These are phyloP conservation scores for Carcharodon carcharias DNA, from an alignment of 2,797 vertebrate genomes.

Conservation along the genomic window DNA sequence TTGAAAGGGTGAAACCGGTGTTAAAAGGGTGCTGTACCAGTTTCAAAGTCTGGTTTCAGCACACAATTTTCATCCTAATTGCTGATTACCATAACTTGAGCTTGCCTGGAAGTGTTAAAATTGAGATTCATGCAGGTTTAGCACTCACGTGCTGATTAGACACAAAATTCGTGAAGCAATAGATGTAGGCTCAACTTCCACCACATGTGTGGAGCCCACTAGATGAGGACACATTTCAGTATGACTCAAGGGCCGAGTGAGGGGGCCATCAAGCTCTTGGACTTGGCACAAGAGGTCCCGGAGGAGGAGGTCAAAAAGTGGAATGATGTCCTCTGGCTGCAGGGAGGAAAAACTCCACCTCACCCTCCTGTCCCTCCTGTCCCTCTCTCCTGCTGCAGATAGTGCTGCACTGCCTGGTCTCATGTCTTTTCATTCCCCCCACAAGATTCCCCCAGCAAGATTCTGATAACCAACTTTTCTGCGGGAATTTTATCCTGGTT, in stretches of 20 bases:
- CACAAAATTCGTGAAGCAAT: background rate
- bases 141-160: background rate
- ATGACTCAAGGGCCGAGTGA: background rate
- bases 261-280: no score
- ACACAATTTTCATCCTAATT: background rate
- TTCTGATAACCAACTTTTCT: background rate
- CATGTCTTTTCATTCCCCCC: background rate
- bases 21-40: background rate
- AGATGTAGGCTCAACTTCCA: background rate
- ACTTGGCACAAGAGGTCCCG: no score
- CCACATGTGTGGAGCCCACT: background rate
- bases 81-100: background rate
- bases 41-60: background rate
- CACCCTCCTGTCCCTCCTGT: background rate
- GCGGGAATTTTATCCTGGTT: no score
- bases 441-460: background rate
- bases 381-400: background rate
- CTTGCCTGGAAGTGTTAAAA: background rate
- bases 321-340: background rate
- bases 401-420: background rate
- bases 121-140: background rate
- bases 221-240: background rate
- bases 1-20: background rate
- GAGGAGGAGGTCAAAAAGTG: background rate
- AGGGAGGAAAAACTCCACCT: background rate